Base-by-base conservation (phyloP, 2,888 invertebrate species). In the Drosophila siamana region DNA sequence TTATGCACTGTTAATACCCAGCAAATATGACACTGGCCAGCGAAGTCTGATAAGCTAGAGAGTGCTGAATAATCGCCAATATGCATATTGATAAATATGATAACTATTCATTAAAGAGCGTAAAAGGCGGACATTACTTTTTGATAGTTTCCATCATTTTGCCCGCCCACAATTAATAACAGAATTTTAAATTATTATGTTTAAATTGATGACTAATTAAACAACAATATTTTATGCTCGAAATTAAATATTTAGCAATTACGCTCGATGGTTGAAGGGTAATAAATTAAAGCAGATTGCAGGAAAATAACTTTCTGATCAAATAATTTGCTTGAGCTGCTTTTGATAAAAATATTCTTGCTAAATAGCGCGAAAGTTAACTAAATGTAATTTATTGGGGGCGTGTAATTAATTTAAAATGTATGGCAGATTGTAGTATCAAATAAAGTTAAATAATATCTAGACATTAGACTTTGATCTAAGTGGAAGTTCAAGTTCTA, bases 131-230 rank as follows among this genome's bases (percentile, higher is more conserved):
- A n/a, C n/a, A n/a, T n/a, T n/a, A 26, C 26, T 7, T n/a, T n/a
- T 33, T 33, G 11, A 6, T 38, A 15, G 36, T 38, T 6, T n/a
- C n/a, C 8, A 38, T 38, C 36, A 38, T 13, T 38, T 15, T 13
- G 9, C 0, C 36, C 11, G 8, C 15, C 11, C 11, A 2, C 30
- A 16, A 16, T 47, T 33, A 19, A 28, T 30, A 19, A 19, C 11
- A 47, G 30, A 6, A 3, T 6, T 22, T 22, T 38, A 16, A 51
- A 40, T 51, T 40, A 52, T 40, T n/a, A 19, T 41, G 9, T 52
- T 52, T 28, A 9, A 19, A 52, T 41, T 41, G 40, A n/a, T 52
- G 15, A 28, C n/a, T 3, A 16, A 52, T 52, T 28, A 52, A 52
- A 41, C 15, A 7, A 26, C 38, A 38, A 26, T 51, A 40, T 38